phyloP scores from a whole-genome alignment of 2,113 vertebrate genomes.

The Periophthalmodon schlosseri region DNA sequence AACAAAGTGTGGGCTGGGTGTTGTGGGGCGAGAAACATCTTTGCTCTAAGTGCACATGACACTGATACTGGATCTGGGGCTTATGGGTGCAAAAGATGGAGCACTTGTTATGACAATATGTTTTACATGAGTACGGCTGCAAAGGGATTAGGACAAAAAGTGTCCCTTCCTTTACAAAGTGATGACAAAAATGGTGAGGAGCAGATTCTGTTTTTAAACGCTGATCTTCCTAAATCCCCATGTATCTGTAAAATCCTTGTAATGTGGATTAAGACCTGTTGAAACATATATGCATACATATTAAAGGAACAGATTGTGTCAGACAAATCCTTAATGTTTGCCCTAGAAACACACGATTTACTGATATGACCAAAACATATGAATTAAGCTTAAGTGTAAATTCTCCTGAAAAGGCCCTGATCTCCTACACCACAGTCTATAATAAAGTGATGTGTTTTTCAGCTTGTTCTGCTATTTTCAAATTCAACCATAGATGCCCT shows the following conservation, averaged over 20 bases:
- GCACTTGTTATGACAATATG: slow-evolving; percentile 59
- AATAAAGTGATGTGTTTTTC: background rate
- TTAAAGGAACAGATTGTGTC: slow-evolving; percentile 65
- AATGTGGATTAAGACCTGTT: slow-evolving; percentile 80
- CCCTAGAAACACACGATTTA: background rate
- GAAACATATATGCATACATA: slow-evolving; percentile 69
- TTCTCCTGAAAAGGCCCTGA: background rate
- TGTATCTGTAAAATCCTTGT: slow-evolving; percentile 77
- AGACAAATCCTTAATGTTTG: slow-evolving; percentile 26
- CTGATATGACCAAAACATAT: slow-evolving; percentile 1
- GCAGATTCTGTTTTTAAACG: slow-evolving; percentile 59
- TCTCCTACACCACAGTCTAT: background rate
- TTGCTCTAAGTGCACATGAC: slow-evolving; percentile 53
- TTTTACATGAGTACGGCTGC: slow-evolving; percentile 56
- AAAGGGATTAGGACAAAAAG: slow-evolving; percentile 53
- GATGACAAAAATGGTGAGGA: slow-evolving; percentile 35
- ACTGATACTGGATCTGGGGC: slow-evolving; percentile 59
- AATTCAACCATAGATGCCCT: background rate
- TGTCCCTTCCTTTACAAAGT: slow-evolving; percentile 21
- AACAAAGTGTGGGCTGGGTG: slow-evolving; percentile 33
- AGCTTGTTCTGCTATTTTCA: background rate
- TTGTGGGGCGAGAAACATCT: slow-evolving; percentile 39
- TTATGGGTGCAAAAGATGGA: slow-evolving; percentile 58
- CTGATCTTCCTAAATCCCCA: slow-evolving; percentile 78
- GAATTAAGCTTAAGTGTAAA: slow-evolving; percentile 3